Evolutionary conservation across 2,797 vertebrate genomes (phyloP), one percentile per base, ranked within the genome.

Genomic region (Spizella passerina): DNA sequence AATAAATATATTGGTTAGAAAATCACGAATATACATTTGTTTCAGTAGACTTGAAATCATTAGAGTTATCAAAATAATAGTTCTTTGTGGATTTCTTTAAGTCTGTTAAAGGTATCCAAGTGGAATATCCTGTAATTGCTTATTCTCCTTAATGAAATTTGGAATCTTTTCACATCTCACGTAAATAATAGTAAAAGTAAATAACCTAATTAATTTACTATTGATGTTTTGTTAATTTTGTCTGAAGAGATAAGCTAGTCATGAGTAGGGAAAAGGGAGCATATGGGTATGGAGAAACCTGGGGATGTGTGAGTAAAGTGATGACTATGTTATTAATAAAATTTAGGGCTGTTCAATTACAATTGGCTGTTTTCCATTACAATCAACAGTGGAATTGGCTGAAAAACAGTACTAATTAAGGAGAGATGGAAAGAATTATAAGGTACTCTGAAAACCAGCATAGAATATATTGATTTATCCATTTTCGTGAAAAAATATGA

Each of bases 71-170:
- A 96, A 94, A 97, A 66, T 92, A 88, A 90, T 83, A 90, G 75
- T 38, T 96, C 73, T 94, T 96, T 91, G 73, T 92, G 38, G 68
- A 88, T 93, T 91, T 97, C 89, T 95, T 94, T 93, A 93, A 96
- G 90, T 78, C 79, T 92, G 69, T 93, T 97, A 59, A 94, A 95
- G 39, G 72, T 77, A 96, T 72, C 44, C 75, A 97, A 94, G 93
- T 80, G 77, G 84, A 97, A 96, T 95, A 96, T 88, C 89, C 94
- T 96, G 94, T 96, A 97, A 97, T 96, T 97, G 77, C 71, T 95
- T 96, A 90, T 75, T 93, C 77, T 82, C 36, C 63, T 75, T 91
- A 96, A 96, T 93, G 94, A 94, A 97, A 96, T 94, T 68, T 81
- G 83, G 38, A 92, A n/a, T 53, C 43, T 49, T 94, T 79, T 96